Base-by-base conservation (phyloP, 2,113 vertebrate species). In the Elachura formosa region DNA sequence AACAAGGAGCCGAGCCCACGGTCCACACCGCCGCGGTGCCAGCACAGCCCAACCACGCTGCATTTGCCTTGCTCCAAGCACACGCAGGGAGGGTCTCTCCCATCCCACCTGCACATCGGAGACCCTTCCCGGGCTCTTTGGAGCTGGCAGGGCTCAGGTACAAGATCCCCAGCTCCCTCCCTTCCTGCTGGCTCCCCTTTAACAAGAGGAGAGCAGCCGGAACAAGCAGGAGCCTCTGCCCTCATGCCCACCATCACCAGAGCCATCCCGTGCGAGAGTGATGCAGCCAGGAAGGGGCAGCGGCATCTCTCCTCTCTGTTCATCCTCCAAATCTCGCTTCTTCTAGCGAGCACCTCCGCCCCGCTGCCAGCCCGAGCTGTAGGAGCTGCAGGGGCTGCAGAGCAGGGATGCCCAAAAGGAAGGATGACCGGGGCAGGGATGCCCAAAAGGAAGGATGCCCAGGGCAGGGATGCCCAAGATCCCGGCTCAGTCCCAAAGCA, bases 1-100 rank as follows among this genome's bases (percentile, higher is more conserved):
- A 29, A 55, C 66, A 29, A 5, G 3, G 3, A 59, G 10, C 41
- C 0, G 0, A 41, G 15, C 22, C 63, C 9, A 0, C 0, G 1
- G 4, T 6, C 43, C 36, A 1, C 21, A 1, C 34, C 1, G 1
- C 1, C 3, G 25, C 2, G 69, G 14, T 49, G 41, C 73, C 63
- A 71, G 54, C 77, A 5, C 3, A 1, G 31, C n/a, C 12, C 69
- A 26, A 2, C 19, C 8, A 8, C 8, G 2, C 8, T 2, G 31
- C 18, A 17, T 64, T 67, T 31, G 31, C 33, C 49, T 25, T 41
- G 25, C 62, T 21, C 34, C 26, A 12, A 68, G 43, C 21, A 7
- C 31, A 4, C 1, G 0, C 38, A 16, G n/a, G 36, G 52, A 62
- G 11, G 63, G 23, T 68, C 14, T 72, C 24, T 77, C 45, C 55